phyloP scores from a whole-genome alignment of 2,888 invertebrate genomes.

The Athripsodes cinereus region DNA sequence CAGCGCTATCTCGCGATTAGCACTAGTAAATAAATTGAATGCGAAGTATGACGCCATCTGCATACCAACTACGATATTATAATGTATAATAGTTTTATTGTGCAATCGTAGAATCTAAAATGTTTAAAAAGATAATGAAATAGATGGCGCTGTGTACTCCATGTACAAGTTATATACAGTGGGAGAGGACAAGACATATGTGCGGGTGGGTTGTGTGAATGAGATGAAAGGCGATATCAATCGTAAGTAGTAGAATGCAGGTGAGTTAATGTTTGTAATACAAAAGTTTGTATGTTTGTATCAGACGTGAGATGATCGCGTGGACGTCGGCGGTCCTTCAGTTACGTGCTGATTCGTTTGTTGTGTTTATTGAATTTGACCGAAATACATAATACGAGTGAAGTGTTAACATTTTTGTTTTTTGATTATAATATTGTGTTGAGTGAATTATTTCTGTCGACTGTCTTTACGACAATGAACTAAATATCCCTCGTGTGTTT shows the following conservation, averaged over 20 bases:
- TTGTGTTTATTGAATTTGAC: constrained; percentile 45
- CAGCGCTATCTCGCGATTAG: too few species aligned
- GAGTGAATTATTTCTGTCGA: constrained; percentile 13
- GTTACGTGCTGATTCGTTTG: constrained; percentile 48
- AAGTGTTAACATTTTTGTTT: constrained; percentile 35
- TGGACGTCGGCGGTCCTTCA: constrained; percentile 47
- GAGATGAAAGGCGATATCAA: background rate
- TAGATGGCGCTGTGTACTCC: background rate
- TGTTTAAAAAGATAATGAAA: too few species aligned
- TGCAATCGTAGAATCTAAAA: too few species aligned
- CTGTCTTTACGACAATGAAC: background rate
- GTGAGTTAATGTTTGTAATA: constrained; percentile 20
- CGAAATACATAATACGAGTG: constrained; percentile 38
- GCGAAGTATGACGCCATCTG: too few species aligned
- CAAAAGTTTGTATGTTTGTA: constrained; percentile 20
- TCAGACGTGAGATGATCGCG: constrained; percentile 51
- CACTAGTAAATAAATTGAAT: too few species aligned
- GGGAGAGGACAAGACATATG: constrained; percentile 9
- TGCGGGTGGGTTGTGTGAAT: background rate
- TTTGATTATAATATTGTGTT: constrained; percentile 15
- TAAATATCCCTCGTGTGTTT: constrained; percentile 38
- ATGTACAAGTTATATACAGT: background rate
- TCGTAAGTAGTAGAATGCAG: constrained; percentile 6
- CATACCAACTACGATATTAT: too few species aligned
- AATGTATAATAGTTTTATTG: too few species aligned